Percentiles rank a stretch among this genome's conserved stretches.
phyloP scores from a whole-genome alignment of 2,888 invertebrate genomes.

The Drosophila mettleri region DNA sequence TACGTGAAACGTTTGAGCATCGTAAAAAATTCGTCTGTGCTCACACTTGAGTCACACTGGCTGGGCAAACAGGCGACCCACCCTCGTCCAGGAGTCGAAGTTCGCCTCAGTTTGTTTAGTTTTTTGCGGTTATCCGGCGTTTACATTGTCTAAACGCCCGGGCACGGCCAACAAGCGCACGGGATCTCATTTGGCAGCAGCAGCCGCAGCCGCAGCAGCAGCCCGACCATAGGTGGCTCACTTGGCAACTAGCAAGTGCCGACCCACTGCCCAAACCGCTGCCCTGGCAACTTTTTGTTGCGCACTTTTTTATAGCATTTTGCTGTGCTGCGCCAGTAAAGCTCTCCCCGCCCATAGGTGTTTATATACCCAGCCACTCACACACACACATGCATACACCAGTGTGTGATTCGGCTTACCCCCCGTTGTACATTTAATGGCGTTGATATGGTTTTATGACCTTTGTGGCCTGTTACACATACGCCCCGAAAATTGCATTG shows the following conservation, averaged over 20 bases:
- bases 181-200: conserved; percentile 57
- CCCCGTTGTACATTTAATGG: conserved; percentile 80
- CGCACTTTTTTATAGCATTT: conserved; percentile 74
- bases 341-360: conserved; percentile 51
- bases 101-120: conserved; percentile 69
- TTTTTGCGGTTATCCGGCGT: conserved; percentile 69
- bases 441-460: conserved; percentile 84
- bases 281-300: conserved; percentile 62
- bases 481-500: conserved; percentile 79
- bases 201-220: neutral
- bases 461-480: conserved; percentile 82
- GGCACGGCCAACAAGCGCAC: conserved; percentile 59
- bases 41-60: conserved; percentile 66
- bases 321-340: conserved; percentile 51
- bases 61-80: conserved; percentile 15
- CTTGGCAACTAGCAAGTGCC: conserved; percentile 11
- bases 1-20: conserved; percentile 42
- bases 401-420: conserved; percentile 38
- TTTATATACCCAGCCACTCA: conserved; percentile 47
- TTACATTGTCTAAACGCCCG: conserved; percentile 79
- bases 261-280: conserved; percentile 6
- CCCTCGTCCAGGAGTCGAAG: neutral
- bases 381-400: conserved; percentile 13
- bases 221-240: conserved; percentile 11
- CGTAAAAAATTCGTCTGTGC: conserved; percentile 61